Evolutionary conservation across 2,113 vertebrate species (phyloP).

Genomic region (Rhabdornis inornatus): DNA sequence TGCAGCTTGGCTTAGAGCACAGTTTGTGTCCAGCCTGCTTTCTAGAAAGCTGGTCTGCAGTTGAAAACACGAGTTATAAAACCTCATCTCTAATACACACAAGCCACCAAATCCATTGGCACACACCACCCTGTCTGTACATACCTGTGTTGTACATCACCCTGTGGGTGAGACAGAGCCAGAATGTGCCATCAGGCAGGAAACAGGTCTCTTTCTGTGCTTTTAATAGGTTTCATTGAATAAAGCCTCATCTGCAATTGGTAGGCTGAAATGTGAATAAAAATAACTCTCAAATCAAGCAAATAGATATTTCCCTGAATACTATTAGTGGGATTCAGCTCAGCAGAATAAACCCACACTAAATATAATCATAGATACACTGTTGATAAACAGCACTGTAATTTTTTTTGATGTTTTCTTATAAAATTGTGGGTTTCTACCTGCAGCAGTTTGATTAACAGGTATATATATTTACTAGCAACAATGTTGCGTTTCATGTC

Average conservation of each 20-base stretch:
- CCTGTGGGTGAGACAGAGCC: not conserved
- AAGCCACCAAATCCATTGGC: not conserved
- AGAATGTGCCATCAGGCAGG: not conserved
- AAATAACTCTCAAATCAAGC: slow-evolving; percentile 64
- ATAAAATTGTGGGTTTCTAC: slow-evolving; percentile 57
- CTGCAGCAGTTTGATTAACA: slow-evolving; percentile 28
- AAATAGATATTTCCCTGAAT: slow-evolving; percentile 54
- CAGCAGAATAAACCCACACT: slow-evolving; percentile 27
- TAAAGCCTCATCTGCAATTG: not conserved
- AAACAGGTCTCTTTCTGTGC: not conserved
- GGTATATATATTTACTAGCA: not conserved
- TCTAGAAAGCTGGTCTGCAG: not conserved
- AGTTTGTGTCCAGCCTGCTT: not conserved
- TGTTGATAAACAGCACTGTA: slow-evolving; percentile 54
- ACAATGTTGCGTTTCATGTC: slow-evolving; percentile 7
- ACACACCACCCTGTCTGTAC: not conserved
- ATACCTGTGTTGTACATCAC: not conserved
- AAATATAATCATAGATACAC: slow-evolving; percentile 58
- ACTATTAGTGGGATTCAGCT: slow-evolving; percentile 50
- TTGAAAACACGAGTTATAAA: not conserved
- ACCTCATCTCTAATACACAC: not conserved
- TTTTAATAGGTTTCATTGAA: slow-evolving; percentile 28
- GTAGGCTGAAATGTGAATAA: slow-evolving; percentile 49
- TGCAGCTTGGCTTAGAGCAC: not conserved
- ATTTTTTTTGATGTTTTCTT: slow-evolving; percentile 64